Evolutionary conservation across 1,140 invertebrate genomes (phyloP).

Genomic region (Drosophila quadrilineata): DNA sequence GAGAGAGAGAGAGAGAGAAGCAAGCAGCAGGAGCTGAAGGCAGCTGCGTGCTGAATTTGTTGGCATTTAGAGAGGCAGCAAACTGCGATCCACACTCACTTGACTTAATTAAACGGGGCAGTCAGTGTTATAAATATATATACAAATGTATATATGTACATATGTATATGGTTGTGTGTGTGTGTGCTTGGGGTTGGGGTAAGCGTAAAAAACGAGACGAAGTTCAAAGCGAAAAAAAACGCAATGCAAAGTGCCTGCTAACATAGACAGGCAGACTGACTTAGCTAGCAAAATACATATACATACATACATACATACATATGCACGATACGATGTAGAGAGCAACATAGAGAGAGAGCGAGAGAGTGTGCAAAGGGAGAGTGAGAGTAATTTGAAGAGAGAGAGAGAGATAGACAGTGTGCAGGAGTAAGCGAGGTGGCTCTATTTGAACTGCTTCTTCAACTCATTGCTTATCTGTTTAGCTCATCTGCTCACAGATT

Average conservation of each 20-base stretch:
- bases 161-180: constrained; percentile 42
- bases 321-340: neutral
- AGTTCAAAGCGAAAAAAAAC: constrained; percentile 33
- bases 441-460: too few species aligned
- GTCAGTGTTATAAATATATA: constrained; percentile 36
- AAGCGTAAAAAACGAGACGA: constrained; percentile 50
- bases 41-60: constrained; percentile 57
- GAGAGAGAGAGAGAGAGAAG: neutral
- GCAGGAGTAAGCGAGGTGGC: neutral
- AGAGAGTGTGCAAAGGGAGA: neutral
- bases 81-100: constrained; percentile 69
- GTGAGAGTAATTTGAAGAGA: neutral
- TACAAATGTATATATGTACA: constrained; percentile 1
- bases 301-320: too few species aligned
- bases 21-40: too few species aligned
- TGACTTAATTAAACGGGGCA: constrained; percentile 73
- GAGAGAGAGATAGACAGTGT: neutral
- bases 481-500: too few species aligned
- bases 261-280: neutral
- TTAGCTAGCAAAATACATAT: too few species aligned
- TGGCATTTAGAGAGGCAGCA: constrained; percentile 67
- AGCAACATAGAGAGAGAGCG: neutral
- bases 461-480: too few species aligned
- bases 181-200: constrained; percentile 46
- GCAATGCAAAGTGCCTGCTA: constrained; percentile 29